Evolutionary conservation across 2,797 vertebrate genomes (phyloP), one percentile per base, ranked within the genome.

Genomic region (Holocentrus rufus): DNA sequence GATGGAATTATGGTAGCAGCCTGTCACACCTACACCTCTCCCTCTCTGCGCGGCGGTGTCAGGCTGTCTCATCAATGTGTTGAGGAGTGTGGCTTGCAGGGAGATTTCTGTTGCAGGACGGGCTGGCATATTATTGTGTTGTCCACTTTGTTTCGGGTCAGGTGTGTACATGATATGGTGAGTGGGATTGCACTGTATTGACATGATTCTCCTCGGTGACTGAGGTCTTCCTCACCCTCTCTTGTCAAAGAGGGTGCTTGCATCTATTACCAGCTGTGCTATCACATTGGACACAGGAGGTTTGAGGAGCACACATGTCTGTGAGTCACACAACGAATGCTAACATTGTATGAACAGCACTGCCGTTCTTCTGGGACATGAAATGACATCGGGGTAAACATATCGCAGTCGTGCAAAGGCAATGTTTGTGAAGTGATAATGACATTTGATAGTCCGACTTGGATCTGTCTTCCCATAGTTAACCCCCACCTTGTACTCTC

Each of bases 141-240:
- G 89, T 92, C 93, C 87, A 88, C 92, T 93, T 93, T 90, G 91
- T 90, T 91, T 85, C 88, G 88, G 90, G 90, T 93, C 91, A 93
- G 91, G 87, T 91, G 85, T 90, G 87, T 81, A 80, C 82, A 87
- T 77, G 81, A 60, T 82, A 85, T 76, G 74, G 64, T 27, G 82
- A 84, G 80, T 84, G 81, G 85, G 83, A 83, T 70, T 87, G 86
- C 83, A 79, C 80, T 74, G 73, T 75, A 80, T 77, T 80, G 89
- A 84, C 90, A 85, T 54, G 77, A 80, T 78, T 73, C 84, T 59
- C 13, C 72, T 70, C 79, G 69, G 76, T 84, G 86, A 82, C 86
- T 69, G 69, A 52, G 69, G 52, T 65, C 60, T 60, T 56, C 81
- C 73, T 69, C 79, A 15, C 20, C 55, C 71, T 53, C 4, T 31